Conservation (phyloP, 1,140 invertebrate species). For the Mercenaria mercenaria region DNA sequence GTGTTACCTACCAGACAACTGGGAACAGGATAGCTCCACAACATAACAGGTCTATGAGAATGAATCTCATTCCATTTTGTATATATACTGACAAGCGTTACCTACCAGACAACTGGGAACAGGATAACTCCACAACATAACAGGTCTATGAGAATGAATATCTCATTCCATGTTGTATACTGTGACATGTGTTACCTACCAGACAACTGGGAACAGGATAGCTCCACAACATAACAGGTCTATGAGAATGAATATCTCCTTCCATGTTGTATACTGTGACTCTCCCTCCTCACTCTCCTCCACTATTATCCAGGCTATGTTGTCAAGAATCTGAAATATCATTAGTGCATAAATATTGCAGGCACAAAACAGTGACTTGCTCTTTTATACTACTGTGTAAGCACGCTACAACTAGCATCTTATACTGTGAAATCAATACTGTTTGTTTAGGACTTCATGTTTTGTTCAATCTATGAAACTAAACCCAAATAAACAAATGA, state of each 20-base stretch:
- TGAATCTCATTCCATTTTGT: constrained; percentile 97
- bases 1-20: constrained; percentile 91
- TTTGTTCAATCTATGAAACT: too few species aligned
- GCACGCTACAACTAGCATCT: too few species aligned
- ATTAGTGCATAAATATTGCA: too few species aligned
- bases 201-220: constrained; percentile 98
- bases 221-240: constrained; percentile 99
- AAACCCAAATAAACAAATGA: too few species aligned
- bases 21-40: constrained; percentile 99
- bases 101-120: constrained; percentile 6
- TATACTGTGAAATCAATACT: too few species aligned
- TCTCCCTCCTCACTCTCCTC: constrained; percentile 99
- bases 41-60: constrained; percentile 97
- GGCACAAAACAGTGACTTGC: neutral
- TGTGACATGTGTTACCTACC: constrained; percentile 90
- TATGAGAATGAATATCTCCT: constrained; percentile 96
- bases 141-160: constrained; percentile 92
- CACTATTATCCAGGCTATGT: constrained; percentile 98
- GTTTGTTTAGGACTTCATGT: too few species aligned
- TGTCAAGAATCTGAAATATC: constrained; percentile 93
- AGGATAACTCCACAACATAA: neutral
- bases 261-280: constrained; percentile 95
- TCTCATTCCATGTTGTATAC: constrained; percentile 96
- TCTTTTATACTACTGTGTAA: too few species aligned
- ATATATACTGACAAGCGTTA: constrained; percentile 88